Evolutionary conservation across 2,888 invertebrate species (phyloP).

Genomic region (Drosophila diplacantha): DNA sequence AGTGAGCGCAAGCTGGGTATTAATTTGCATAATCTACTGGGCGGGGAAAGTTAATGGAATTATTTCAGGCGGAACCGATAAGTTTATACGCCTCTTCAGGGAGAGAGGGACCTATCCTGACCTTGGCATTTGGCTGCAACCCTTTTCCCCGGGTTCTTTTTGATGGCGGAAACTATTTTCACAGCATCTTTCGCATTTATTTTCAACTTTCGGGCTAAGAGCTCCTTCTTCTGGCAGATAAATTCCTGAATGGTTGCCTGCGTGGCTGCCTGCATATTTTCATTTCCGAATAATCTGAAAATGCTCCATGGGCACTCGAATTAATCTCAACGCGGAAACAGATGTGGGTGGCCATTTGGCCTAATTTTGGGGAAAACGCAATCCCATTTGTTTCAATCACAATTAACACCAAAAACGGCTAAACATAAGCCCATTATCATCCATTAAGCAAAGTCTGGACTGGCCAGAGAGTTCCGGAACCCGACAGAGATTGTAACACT

Average conservation of each 20-base stretch:
- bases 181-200: constrained; percentile 16
- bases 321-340: constrained; percentile 5
- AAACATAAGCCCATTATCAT: constrained; percentile 26
- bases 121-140: constrained; percentile 12
- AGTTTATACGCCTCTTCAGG: constrained; percentile 2
- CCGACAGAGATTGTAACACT: constrained; percentile 1
- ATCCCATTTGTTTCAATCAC: constrained; percentile 31
- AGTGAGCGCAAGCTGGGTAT: not conserved
- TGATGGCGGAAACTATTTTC: constrained; percentile 24
- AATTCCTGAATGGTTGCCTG: constrained; percentile 15
- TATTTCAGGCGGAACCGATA: constrained; percentile 16
- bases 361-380: constrained; percentile 8
- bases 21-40: constrained; percentile 21
- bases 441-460: constrained; percentile 8
- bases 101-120: constrained; percentile 1
- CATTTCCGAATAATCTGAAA: constrained; percentile 27
- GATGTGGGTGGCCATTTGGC: constrained; percentile 23
- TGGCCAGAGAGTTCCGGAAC: not conserved
- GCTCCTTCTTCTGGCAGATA: not conserved
- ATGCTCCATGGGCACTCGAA: constrained; percentile 10
- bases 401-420: constrained; percentile 26
- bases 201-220: constrained; percentile 1
- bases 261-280: constrained; percentile 19
- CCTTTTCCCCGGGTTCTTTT: not conserved
- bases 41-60: constrained; percentile 11